Conservation (phyloP, 2,888 invertebrate species). For the Lomographa bimaculata region DNA sequence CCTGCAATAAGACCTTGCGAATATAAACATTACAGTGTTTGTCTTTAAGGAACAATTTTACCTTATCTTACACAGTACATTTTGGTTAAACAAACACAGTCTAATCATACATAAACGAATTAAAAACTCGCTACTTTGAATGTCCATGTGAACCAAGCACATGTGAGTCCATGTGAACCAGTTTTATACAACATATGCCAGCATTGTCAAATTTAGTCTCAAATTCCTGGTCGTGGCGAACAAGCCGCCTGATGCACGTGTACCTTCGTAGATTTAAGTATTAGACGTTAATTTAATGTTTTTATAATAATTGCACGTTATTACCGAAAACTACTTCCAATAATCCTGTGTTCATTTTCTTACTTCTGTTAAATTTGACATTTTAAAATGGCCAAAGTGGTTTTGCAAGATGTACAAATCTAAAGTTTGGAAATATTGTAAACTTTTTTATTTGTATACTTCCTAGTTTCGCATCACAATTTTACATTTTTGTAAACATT, state of each 20-base stretch:
- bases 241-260: background rate
- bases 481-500: slow-evolving; percentile 63
- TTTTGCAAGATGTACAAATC: slow-evolving; percentile 26
- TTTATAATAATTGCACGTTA: slow-evolving; percentile 29
- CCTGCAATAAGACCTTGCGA: too few species aligned
- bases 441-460: slow-evolving; percentile 32
- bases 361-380: slow-evolving; percentile 13
- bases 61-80: too few species aligned
- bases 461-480: slow-evolving; percentile 66
- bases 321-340: slow-evolving; percentile 6
- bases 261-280: slow-evolving; percentile 22
- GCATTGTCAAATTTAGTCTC: too few species aligned
- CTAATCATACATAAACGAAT: too few species aligned
- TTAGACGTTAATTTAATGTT: slow-evolving; percentile 30
- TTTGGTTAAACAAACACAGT: too few species aligned
- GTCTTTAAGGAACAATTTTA: too few species aligned
- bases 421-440: slow-evolving; percentile 6
- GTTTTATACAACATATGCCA: too few species aligned
- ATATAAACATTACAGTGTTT: too few species aligned
- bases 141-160: too few species aligned
- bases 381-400: slow-evolving; percentile 9
- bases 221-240: too few species aligned
- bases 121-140: too few species aligned
- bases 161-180: too few species aligned
- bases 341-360: background rate